Evolutionary conservation across 2,797 vertebrate species (phyloP).

Genomic region (Neosilurus mollespiculum): DNA sequence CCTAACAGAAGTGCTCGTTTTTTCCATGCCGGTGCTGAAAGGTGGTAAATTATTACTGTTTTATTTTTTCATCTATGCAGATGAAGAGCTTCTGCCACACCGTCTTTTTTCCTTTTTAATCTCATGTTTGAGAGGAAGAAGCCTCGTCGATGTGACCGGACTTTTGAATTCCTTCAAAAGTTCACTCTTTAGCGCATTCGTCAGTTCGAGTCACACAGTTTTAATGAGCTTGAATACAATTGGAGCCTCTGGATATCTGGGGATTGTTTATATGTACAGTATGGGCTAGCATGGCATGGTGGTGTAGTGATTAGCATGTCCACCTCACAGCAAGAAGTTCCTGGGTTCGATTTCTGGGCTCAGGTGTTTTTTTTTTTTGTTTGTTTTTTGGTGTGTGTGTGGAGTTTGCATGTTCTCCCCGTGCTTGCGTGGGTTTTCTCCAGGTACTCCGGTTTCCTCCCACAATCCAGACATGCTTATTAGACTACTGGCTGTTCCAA

Average conservation of each 20-base stretch:
- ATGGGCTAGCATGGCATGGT: no score
- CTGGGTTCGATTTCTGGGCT: no score
- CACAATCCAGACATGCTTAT: no score
- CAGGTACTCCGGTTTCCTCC: no score
- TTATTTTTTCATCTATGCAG: background rate
- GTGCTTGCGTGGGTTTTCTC: no score
- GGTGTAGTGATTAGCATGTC: no score
- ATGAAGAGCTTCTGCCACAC: background rate
- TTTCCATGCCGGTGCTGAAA: background rate
- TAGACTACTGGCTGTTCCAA: no score
- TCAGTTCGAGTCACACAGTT: background rate
- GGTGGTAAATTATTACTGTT: background rate
- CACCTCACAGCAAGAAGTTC: no score
- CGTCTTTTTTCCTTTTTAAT: background rate
- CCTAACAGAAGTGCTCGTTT: background rate
- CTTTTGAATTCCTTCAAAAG: slow-evolving; percentile 1
- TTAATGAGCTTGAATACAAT: background rate
- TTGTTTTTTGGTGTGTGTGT: no score
- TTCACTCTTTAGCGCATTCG: background rate
- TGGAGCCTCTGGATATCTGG: background rate
- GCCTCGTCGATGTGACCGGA: background rate
- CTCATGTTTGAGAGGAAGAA: background rate
- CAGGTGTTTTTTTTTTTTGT: no score
- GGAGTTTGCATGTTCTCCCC: no score
- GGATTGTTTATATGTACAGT: no score